Conservation (phyloP, 2,888 invertebrate genomes). For the Trissolcus japonicus region DNA sequence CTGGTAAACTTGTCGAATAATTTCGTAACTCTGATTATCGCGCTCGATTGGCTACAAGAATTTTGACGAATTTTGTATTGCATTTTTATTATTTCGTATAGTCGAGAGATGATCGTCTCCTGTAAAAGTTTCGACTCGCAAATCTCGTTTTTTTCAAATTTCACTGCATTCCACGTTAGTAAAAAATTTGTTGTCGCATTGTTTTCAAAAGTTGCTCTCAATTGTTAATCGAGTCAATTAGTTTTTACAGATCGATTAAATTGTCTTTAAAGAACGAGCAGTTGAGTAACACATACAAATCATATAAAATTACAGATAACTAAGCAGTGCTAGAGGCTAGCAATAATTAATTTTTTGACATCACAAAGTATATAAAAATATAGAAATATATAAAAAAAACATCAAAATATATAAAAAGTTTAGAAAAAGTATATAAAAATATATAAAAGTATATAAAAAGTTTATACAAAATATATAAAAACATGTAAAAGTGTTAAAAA, state of each 20-base stretch:
- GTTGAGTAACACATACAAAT: not conserved
- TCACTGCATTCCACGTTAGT: too few relatives aligned
- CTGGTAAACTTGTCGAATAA: too few relatives aligned
- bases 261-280: not conserved
- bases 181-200: conserved; percentile 40
- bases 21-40: too few relatives aligned
- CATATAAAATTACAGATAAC: too few relatives aligned
- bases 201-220: conserved; percentile 34
- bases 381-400: not conserved
- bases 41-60: not conserved
- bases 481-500: not conserved
- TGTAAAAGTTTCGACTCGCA: too few relatives aligned
- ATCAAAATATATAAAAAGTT: not conserved
- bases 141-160: too few relatives aligned
- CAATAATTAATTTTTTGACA: too few relatives aligned
- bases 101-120: too few relatives aligned
- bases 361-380: not conserved
- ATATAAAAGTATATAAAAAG: not conserved
- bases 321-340: too few relatives aligned
- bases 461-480: not conserved
- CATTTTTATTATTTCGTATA: too few relatives aligned
- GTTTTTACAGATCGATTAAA: not conserved
- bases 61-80: too few relatives aligned
- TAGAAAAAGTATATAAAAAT: not conserved
- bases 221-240: too few relatives aligned